Evolutionary conservation across 1,140 invertebrate genomes (phyloP).

Genomic region (Zelostemma sp.): DNA sequence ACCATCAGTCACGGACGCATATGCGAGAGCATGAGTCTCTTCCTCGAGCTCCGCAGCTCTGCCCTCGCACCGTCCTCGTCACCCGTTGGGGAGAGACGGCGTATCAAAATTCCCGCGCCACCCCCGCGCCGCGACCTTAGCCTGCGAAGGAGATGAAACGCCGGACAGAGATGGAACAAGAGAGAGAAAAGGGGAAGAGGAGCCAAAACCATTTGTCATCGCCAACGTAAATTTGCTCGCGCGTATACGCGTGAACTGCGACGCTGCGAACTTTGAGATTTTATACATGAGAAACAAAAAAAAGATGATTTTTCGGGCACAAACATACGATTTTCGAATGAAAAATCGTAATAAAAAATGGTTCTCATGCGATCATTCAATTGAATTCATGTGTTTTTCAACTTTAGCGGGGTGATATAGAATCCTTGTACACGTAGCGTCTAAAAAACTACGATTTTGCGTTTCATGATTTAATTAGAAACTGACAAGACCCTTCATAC

Average conservation of each 20-base stretch:
- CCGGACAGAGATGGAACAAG: neutral
- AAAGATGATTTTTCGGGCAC: constrained; percentile 5
- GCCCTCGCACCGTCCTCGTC: constrained; percentile 19
- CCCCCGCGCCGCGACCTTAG: constrained; percentile 35
- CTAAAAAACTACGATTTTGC: too few species aligned
- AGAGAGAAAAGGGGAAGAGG: neutral
- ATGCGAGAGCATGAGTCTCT: constrained; percentile 55
- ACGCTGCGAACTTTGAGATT: constrained; percentile 29
- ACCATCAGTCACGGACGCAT: constrained; percentile 70
- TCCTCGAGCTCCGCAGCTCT: constrained; percentile 40
- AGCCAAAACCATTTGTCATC: constrained; percentile 67
- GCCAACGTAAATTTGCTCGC: constrained; percentile 61
- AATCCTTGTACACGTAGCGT: too few species aligned
- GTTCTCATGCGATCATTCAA: too few species aligned
- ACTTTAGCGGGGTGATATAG: too few species aligned
- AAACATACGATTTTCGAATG: too few species aligned
- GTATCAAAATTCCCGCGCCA: constrained; percentile 42
- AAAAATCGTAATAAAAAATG: too few species aligned
- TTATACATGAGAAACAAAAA: constrained; percentile 33
- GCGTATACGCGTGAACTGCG: constrained; percentile 18
- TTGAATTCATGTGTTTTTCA: too few species aligned
- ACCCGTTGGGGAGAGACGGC: constrained; percentile 28
- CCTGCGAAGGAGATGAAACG: constrained; percentile 21
- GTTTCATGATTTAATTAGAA: too few species aligned
- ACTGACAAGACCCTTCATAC: too few species aligned